Evolutionary conservation across 92 coral and sea anemone species (phyloP).

Genomic region (Epizoanthus rinbou): DNA sequence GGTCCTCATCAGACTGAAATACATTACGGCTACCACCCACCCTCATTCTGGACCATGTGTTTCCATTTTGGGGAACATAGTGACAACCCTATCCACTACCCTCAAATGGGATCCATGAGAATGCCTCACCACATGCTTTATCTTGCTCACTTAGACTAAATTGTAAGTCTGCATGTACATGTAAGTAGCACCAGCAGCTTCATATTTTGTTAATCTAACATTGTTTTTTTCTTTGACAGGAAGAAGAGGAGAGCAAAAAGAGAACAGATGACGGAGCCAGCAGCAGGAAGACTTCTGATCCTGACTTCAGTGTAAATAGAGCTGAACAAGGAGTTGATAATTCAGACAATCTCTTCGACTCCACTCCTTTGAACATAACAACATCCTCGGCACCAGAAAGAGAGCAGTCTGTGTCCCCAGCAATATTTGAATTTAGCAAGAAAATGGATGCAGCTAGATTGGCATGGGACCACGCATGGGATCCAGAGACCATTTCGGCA

Average conservation of each 20-base stretch:
- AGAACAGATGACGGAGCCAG: conserved; percentile 52
- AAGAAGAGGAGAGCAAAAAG: conserved; percentile 53
- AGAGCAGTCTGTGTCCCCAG: conserved; percentile 80
- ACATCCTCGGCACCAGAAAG: conserved; percentile 70
- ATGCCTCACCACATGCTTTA: too few relatives aligned
- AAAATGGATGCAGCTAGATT: conserved; percentile 85
- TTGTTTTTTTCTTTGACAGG: neutral
- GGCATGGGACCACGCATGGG: conserved; percentile 82
- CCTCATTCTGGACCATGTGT: too few relatives aligned
- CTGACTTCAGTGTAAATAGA: conserved; percentile 63
- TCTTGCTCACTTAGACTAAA: too few relatives aligned
- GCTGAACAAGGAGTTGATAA: conserved; percentile 63
- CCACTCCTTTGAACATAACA: conserved; percentile 68
- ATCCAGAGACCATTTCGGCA: conserved; percentile 51
- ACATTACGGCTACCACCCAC: too few relatives aligned
- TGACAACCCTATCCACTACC: too few relatives aligned
- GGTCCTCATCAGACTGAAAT: too few relatives aligned
- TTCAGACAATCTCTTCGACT: conserved; percentile 65
- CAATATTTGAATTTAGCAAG: conserved; percentile 67
- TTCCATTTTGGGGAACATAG: too few relatives aligned
- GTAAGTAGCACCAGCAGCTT: too few relatives aligned
- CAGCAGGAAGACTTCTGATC: conserved; percentile 72
- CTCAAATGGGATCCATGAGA: too few relatives aligned
- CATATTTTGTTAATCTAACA: neutral
- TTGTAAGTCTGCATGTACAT: too few relatives aligned